These are phyloP conservation scores for Seriola dumerili DNA, from an alignment of 2,113 vertebrate species.

Conservation along the genomic window DNA sequence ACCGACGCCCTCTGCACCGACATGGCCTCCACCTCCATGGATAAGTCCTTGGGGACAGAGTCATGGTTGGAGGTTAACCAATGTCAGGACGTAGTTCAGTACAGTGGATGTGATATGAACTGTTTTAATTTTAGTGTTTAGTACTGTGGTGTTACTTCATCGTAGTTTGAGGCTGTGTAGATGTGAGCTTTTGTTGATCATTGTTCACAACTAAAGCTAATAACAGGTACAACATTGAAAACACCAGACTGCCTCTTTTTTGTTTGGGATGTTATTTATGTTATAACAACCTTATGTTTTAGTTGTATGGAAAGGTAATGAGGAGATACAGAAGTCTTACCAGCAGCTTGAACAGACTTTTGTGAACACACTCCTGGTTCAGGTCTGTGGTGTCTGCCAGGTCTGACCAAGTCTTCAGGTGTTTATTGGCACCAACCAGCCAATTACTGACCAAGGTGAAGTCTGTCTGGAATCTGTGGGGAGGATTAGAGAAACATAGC, in stretches of 20 bases:
- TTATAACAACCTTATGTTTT: neutral
- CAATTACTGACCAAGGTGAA: conserved; percentile 84
- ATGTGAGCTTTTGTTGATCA: neutral
- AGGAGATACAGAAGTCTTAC: conserved; percentile 76
- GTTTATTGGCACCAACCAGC: conserved; percentile 86
- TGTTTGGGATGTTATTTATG: too few relatives aligned
- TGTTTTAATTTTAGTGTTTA: neutral
- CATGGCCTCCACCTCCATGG: conserved; percentile 86
- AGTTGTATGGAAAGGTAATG: neutral
- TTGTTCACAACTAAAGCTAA: neutral
- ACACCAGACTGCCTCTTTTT: too few relatives aligned
- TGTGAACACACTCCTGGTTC: conserved; percentile 81
- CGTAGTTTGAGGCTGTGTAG: neutral
- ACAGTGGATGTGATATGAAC: neutral
- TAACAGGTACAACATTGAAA: neutral
- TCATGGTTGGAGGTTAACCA: neutral
- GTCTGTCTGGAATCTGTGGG: conserved; percentile 87
- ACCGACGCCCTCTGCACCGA: conserved; percentile 85
- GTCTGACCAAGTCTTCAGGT: conserved; percentile 86
- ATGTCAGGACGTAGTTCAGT: neutral
- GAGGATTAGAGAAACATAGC: conserved; percentile 30
- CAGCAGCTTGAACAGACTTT: conserved; percentile 85
- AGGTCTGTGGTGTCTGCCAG: conserved; percentile 82
- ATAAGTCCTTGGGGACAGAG: conserved; percentile 84
- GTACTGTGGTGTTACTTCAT: neutral